Evolutionary conservation across 37 sponge, comb jelly and placozoan species (phyloP).

Genomic region (Geodia barretti): DNA sequence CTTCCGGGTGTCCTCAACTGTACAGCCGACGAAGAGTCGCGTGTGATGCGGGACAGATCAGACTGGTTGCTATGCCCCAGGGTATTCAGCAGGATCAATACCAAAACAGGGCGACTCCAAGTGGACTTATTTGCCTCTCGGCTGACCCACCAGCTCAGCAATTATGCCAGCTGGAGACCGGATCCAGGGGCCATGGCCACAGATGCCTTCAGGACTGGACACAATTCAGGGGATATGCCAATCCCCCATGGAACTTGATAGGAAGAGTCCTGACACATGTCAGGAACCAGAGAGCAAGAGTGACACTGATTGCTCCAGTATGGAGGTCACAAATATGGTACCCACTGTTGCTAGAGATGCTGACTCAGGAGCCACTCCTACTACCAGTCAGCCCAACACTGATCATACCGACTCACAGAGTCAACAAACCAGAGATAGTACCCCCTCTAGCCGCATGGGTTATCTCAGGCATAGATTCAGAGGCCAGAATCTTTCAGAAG

Average conservation of each 20-base stretch:
- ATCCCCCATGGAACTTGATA: neutral
- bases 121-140: conserved; percentile 42
- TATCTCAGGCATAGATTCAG: neutral
- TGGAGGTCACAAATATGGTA: conserved; percentile 18
- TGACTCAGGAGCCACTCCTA: neutral
- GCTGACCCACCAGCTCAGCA: conserved; percentile 11
- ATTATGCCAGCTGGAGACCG: conserved; percentile 43
- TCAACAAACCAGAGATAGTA: neutral
- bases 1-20: conserved; percentile 17
- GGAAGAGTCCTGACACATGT: conserved; percentile 1
- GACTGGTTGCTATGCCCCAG: conserved; percentile 41
- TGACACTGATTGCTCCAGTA: conserved; percentile 5
- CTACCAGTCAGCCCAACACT: neutral
- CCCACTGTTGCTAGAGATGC: neutral
- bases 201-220: conserved; percentile 26
- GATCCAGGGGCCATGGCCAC: conserved; percentile 21
- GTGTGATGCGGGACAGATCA: conserved; percentile 4
- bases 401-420: too few species aligned
- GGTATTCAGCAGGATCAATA: conserved; percentile 23
- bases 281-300: neutral
- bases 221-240: conserved; percentile 2
- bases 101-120: conserved; percentile 2
- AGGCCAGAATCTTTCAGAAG: neutral
- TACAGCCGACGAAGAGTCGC: conserved; percentile 18
- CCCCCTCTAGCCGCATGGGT: neutral